A percentile compares a stretch with the other conserved stretches of the same genome.
phyloP scores from a whole-genome alignment of 2,113 vertebrate genomes.

The Tiliqua scincoides region DNA sequence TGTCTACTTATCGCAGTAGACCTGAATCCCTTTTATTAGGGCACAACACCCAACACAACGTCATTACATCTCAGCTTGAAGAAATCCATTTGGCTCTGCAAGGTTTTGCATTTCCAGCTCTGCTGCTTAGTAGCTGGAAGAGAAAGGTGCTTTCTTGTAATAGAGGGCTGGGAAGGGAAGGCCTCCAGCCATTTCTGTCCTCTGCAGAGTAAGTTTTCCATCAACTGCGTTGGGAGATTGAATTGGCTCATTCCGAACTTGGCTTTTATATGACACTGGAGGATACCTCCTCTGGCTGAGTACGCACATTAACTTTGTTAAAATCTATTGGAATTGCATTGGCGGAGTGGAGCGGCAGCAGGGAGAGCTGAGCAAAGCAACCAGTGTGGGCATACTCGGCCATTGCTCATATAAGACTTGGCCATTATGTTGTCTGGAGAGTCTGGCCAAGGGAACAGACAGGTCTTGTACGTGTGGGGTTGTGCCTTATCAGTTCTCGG shows the following conservation, averaged over 20 bases:
- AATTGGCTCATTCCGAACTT: slow-evolving; percentile 23
- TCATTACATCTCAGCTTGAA: neutral
- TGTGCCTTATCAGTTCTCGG: neutral
- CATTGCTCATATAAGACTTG: slow-evolving; percentile 33
- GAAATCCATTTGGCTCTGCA: neutral
- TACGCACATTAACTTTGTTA: slow-evolving; percentile 45
- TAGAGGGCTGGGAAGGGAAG: neutral
- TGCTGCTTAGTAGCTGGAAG: neutral
- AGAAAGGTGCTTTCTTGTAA: neutral
- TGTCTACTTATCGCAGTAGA: neutral
- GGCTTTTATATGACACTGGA: neutral
- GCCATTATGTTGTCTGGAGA: neutral
- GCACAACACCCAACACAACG: neutral
- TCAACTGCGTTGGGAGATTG: neutral
- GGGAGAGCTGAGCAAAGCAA: slow-evolving; percentile 48
- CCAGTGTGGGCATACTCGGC: slow-evolving; percentile 43
- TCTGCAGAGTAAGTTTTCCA: slow-evolving; percentile 9
- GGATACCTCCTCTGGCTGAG: slow-evolving; percentile 33
- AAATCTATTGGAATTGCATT: slow-evolving; percentile 62
- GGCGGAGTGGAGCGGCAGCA: neutral
- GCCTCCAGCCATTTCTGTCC: neutral
- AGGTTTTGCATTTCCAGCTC: neutral
- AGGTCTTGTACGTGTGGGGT: neutral
- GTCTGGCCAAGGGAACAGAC: neutral
- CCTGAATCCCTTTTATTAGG: no score